Evolutionary conservation across 2,888 invertebrate species (phyloP).

Genomic region (Odontocerum albicorne): DNA sequence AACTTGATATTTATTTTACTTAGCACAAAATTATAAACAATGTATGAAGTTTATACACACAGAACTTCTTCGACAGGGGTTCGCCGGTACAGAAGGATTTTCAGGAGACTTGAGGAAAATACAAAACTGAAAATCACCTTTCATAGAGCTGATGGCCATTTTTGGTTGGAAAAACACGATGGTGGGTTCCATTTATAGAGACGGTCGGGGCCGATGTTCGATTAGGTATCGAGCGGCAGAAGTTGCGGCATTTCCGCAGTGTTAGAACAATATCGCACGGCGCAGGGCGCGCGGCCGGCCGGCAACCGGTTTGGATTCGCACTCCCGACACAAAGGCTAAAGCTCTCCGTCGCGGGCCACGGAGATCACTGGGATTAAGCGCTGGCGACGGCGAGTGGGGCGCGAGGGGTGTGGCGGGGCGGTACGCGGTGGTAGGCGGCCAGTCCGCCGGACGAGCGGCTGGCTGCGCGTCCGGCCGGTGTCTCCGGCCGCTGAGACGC

Average conservation of each 20-base stretch:
- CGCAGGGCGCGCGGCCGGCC: slow-evolving; percentile 38
- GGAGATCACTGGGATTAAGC: slow-evolving; percentile 25
- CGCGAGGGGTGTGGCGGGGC: slow-evolving; percentile 8
- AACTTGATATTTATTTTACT: too few relatives aligned
- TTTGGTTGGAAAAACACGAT: slow-evolving; percentile 43
- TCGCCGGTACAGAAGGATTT: not conserved
- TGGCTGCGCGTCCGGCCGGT: slow-evolving; percentile 19
- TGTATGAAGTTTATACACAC: too few relatives aligned
- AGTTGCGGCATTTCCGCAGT: slow-evolving; percentile 37
- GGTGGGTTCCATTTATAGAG: slow-evolving; percentile 40
- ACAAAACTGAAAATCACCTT: slow-evolving; percentile 19
- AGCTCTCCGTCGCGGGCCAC: slow-evolving; percentile 35
- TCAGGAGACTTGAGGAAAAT: too few relatives aligned
- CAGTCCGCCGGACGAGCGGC: slow-evolving; percentile 13
- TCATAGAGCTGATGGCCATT: slow-evolving; percentile 37
- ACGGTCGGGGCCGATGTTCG: not conserved
- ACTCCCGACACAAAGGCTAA: slow-evolving; percentile 22
- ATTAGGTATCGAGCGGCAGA: not conserved
- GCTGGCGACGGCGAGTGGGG: slow-evolving; percentile 7
- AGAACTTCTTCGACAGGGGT: not conserved
- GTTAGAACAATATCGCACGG: slow-evolving; percentile 38
- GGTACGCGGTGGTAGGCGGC: slow-evolving; percentile 2
- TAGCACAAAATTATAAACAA: too few relatives aligned
- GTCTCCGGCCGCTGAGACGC: slow-evolving; percentile 36
- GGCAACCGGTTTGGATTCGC: slow-evolving; percentile 35